These are phyloP conservation scores for Ciconia boyciana DNA, from an alignment of 2,113 vertebrate species.

Conservation along the genomic window DNA sequence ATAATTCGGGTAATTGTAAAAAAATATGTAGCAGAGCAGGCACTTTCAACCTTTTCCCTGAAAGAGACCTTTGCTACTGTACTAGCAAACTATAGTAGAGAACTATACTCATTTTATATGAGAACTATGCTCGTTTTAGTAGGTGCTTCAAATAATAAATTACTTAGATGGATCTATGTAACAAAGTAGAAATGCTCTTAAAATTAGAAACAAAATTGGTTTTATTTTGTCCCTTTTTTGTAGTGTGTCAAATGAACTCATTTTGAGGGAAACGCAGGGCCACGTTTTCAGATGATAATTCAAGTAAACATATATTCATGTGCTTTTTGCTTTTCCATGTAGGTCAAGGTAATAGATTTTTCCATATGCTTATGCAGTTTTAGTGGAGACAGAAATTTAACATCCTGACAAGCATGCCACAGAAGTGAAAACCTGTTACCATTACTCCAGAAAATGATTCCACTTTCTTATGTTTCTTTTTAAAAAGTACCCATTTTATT, in stretches of 20 bases:
- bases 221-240: neutral
- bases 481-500: neutral
- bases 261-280: neutral
- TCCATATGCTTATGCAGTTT: neutral
- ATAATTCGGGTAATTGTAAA: neutral
- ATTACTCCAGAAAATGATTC: neutral
- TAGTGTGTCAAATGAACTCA: neutral
- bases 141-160: neutral
- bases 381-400: neutral
- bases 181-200: neutral
- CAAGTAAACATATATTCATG: neutral
- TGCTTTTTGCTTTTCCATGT: neutral
- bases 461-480: neutral
- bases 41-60: neutral
- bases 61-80: neutral
- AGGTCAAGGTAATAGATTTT: neutral
- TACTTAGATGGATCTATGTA: neutral
- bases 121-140: neutral
- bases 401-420: neutral
- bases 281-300: neutral
- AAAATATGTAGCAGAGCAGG: neutral
- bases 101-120: neutral
- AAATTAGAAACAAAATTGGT: neutral
- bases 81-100: too few species aligned
- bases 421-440: neutral